phyloP scores from a whole-genome alignment of 64 coral and sea anemone genomes.

The Catalaphyllia jardinei region DNA sequence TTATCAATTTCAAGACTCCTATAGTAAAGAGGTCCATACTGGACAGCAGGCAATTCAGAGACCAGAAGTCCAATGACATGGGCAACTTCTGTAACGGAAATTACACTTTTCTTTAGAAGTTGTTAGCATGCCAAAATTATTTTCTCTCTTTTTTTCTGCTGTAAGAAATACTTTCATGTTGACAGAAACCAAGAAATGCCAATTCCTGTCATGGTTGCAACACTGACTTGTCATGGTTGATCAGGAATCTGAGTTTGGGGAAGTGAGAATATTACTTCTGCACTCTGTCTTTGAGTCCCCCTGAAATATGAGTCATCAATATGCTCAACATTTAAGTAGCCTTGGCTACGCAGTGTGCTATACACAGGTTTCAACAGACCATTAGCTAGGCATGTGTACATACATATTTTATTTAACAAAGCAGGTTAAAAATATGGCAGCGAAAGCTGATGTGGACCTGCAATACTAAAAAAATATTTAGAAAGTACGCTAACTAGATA shows the following conservation, averaged over 20 bases:
- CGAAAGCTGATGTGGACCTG: too few relatives aligned
- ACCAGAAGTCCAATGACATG: conserved; percentile 57
- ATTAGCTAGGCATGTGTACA: neutral
- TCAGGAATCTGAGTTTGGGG: conserved; percentile 17
- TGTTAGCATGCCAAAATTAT: conserved; percentile 8
- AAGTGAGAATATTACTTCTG: conserved; percentile 33
- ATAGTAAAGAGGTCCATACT: conserved; percentile 55
- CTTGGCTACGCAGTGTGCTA: conserved; percentile 10
- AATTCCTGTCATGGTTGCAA: conserved; percentile 55
- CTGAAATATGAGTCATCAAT: too few relatives aligned
- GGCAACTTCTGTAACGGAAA: conserved; percentile 42
- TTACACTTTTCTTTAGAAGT: neutral
- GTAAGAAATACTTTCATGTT: conserved; percentile 53
- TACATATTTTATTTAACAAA: too few relatives aligned
- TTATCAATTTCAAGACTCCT: conserved; percentile 65
- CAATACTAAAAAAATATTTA: too few relatives aligned
- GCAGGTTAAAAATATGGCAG: too few relatives aligned
- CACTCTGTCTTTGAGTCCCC: conserved; percentile 37
- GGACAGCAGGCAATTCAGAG: conserved; percentile 50
- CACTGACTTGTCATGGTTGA: conserved; percentile 51
- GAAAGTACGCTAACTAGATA: too few relatives aligned
- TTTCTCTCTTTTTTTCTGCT: conserved; percentile 51
- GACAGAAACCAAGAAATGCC: conserved; percentile 62
- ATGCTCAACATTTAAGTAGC: too few relatives aligned
- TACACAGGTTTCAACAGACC: conserved; percentile 23